Evolutionary conservation across 2,888 invertebrate genomes (phyloP).

Genomic region (Andrena marginata): DNA sequence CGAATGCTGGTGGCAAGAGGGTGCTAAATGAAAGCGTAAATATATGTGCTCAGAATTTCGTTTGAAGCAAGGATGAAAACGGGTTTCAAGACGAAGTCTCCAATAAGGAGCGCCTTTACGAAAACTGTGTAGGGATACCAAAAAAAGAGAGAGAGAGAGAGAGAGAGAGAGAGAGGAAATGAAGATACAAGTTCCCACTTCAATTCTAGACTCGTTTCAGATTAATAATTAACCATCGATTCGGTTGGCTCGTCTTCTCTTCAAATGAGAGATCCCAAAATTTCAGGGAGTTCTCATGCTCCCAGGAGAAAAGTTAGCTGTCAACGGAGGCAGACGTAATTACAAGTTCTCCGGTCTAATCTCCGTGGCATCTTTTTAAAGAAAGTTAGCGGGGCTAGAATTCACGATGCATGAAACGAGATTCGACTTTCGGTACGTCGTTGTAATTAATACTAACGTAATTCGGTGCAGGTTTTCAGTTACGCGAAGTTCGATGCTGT

Average conservation of each 20-base stretch:
- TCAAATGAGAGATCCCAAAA: not conserved
- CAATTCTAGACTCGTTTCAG: no score
- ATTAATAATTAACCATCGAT: no score
- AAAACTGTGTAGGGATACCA: no score
- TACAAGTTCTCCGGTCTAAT: not conserved
- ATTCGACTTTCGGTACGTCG: constrained; percentile 21
- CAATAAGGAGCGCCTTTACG: not conserved
- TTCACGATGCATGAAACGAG: constrained; percentile 36
- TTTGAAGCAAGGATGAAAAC: not conserved
- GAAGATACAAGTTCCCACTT: no score
- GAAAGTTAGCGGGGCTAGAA: not conserved
- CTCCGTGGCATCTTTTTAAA: constrained; percentile 6
- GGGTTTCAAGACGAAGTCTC: not conserved
- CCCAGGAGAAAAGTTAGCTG: not conserved
- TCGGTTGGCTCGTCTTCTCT: no score
- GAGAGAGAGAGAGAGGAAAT: no score
- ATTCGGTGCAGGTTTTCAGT: constrained; percentile 2
- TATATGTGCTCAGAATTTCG: not conserved
- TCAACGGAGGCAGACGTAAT: constrained; percentile 10
- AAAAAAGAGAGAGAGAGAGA: no score
- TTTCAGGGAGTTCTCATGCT: not conserved
- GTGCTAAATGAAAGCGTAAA: constrained; percentile 1
- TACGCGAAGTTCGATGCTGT: not conserved
- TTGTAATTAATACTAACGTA: constrained; percentile 42
- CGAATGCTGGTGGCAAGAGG: not conserved